Base-by-base conservation (phyloP, 2,113 vertebrate species). In the Gasterosteus aculeatus region DNA sequence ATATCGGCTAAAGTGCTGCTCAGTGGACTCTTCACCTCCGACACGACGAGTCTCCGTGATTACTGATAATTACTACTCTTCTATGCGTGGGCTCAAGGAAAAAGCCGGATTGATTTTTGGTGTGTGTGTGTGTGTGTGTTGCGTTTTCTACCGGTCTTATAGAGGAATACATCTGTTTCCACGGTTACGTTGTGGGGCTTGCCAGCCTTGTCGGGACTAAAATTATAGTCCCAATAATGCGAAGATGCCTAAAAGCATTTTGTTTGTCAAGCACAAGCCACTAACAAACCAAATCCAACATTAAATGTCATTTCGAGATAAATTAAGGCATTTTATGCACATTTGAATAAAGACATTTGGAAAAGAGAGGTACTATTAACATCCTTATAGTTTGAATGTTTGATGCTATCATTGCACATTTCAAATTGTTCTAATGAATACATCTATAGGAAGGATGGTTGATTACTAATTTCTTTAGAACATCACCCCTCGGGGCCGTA, bases 31-130 rank as follows among this genome's bases (percentile, higher is more conserved):
- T 88, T 83, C 26, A 75, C 22, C 47, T 68, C 59, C 19, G 47
- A 53, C 33, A 62, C 39, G 49, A 6, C 4, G 58, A 51, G 18
- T 51, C 51, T 53, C 7, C 8, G 18, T 87, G 68, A 89, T 88
- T 83, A 74, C 51, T 70, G 39, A 58, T 59, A 80, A 74, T 80
- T 53, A 86, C 7, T 10, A 29, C 46, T 18, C 10, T 46, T 74
- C 1, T 0, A 10, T 44, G n/a, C 12, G 35, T 54, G 2, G 53
- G 53, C 53, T n/a, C 47, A 26, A 35, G 7, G 42, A 46, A 60
- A 54, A 53, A 46, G 56, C 41, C 49, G 51, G 39, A 53, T 42
- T 42, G 2, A 72, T 63, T 72, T 10, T 42, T 26, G 19, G 10
- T 1, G n/a, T 54, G 10, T 54, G 22, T 26, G 10, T 1, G n/a